Conservation (phyloP, 1,140 invertebrate species). For the Tetragonula clypearis region DNA sequence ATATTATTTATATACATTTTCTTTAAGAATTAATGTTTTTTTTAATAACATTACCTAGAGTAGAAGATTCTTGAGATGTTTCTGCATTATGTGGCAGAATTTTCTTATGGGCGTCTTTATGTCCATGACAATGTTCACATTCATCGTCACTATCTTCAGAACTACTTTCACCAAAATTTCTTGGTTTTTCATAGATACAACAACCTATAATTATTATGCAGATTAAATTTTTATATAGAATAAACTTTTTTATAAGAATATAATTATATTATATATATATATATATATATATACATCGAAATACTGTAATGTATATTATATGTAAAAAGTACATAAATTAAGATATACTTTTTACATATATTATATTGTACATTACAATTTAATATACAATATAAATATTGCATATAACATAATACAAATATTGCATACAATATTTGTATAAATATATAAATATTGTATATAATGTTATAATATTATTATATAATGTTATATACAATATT, state of each 20-base stretch:
- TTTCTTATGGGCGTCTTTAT: slow-evolving; percentile 88
- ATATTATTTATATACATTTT: background rate
- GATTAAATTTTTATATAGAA: slow-evolving; percentile 14
- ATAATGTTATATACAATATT: no score
- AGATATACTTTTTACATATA: no score
- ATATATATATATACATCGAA: no score
- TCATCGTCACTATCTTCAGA: slow-evolving; percentile 90
- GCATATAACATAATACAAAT: no score
- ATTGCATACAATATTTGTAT: no score
- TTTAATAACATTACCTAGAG: slow-evolving; percentile 42
- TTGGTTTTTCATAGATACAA: slow-evolving; percentile 93
- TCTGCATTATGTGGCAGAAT: slow-evolving; percentile 71
- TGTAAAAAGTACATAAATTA: no score
- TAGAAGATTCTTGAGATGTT: slow-evolving; percentile 63
- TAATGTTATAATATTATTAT: no score
- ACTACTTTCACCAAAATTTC: slow-evolving; percentile 91
- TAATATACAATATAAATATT: no score
- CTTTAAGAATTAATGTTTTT: background rate
- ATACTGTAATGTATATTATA: no score
- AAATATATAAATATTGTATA: no score
- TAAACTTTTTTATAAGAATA: slow-evolving; percentile 12
- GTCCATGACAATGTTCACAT: slow-evolving; percentile 93
- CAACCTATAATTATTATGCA: slow-evolving; percentile 84
- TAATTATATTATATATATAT: background rate
- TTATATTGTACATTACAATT: no score